Evolutionary conservation across 2,797 vertebrate genomes (phyloP), one percentile per base, ranked within the genome.

Genomic region (Megaceryle alcyon): DNA sequence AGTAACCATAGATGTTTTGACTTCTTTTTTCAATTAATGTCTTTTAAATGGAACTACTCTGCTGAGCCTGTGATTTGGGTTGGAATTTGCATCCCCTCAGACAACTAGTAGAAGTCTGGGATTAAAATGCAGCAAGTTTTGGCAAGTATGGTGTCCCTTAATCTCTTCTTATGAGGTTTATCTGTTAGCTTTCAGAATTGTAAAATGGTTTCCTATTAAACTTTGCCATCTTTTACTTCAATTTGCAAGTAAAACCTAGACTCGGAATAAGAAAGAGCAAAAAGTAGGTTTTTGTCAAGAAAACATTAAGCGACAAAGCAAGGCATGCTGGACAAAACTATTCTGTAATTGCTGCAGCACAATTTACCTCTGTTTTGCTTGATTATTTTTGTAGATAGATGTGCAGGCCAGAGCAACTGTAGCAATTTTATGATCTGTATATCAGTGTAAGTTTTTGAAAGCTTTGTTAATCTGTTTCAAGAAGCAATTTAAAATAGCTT

Each of bases 11-110:
- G 56, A 63, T 96, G 70, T 94, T 93, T 94, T 91, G 90, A 92
- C 80, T 96, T 93, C 63, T 86, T 92, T 90, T 90, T 88, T 66
- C 70, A 64, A 90, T 96, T 94, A 92, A 92, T 88, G 39, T 28
- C 64, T 94, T 86, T 88, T 71, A 57, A 91, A 90, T 94, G 60
- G 33, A 94, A 23, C 41, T 82, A 7, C 70, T 71, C 31, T 12
- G 1, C 82, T 18, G 35, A 77, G 88, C 18, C 37, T 90, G 60
- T 64, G 73, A 57, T 86, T 79, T 64, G 73, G 29, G 19, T 39
- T 90, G 69, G 37, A 88, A 25, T 90, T 92, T 26, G 5, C 70
- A 51, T 90, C 85, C 54, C 54, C 19, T 8, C 29, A 65, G 83
- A 84, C 35, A 54, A 37, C 39, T 81, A 25, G 16, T 84, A 56